Evolutionary conservation across 2,888 invertebrate genomes (phyloP).

Genomic region (Meta bourneti): DNA sequence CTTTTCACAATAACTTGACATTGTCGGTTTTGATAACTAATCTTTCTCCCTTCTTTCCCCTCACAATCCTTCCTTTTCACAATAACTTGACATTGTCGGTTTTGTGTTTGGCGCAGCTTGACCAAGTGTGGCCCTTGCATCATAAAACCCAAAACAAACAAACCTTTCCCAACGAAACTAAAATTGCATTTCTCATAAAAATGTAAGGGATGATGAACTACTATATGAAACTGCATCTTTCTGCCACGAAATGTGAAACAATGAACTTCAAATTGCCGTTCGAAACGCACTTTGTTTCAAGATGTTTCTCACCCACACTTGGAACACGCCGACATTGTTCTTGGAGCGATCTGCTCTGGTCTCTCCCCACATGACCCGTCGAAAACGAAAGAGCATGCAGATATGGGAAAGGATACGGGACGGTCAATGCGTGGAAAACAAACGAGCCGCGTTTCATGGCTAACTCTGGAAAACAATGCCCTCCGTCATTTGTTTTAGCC

Average conservation of each 20-base stretch:
- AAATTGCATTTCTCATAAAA: no score
- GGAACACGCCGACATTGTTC: no score
- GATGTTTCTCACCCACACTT: background rate
- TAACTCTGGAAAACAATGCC: slow-evolving; percentile 27
- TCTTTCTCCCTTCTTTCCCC: no score
- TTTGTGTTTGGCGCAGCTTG: no score
- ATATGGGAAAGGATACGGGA: background rate
- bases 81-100: no score
- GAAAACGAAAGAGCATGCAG: background rate
- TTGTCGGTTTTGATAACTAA: no score
- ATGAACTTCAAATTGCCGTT: background rate
- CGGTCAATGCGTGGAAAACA: slow-evolving; percentile 31
- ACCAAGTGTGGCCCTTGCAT: no score
- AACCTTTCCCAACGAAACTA: no score
- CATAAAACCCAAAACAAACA: no score
- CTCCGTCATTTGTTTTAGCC: slow-evolving; percentile 20
- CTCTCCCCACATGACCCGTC: background rate
- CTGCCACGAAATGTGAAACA: background rate
- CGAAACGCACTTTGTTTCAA: background rate
- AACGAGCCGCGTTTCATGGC: background rate
- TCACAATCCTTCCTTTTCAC: no score
- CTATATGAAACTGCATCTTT: background rate
- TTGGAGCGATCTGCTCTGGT: background rate
- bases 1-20: no score
- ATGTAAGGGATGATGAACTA: no score